phyloP scores from a whole-genome alignment of 1,140 invertebrate species.

The Popillia japonica region DNA sequence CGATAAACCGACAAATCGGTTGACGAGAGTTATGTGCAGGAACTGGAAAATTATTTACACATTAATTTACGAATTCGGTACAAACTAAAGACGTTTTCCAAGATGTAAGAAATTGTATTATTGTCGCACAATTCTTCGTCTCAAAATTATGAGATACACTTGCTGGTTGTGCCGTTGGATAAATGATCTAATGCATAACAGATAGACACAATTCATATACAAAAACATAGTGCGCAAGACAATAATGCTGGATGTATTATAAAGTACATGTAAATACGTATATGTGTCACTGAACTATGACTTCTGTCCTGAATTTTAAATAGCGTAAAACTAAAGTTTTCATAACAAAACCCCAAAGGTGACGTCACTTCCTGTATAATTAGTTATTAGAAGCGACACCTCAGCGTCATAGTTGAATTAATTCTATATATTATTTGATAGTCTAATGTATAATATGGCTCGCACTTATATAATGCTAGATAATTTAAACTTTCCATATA shows the following conservation, averaged over 20 bases:
- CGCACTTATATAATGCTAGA: neutral
- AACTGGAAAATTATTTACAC: too few relatives aligned
- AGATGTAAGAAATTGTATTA: too few relatives aligned
- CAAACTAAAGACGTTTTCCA: too few relatives aligned
- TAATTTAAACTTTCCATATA: neutral
- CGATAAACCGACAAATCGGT: too few relatives aligned
- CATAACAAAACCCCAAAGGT: neutral
- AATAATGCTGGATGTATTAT: neutral
- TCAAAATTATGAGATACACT: too few relatives aligned
- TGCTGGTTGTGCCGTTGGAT: too few relatives aligned
- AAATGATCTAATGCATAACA: too few relatives aligned
- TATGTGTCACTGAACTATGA: neutral
- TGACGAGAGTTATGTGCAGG: too few relatives aligned
- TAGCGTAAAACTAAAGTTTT: neutral
- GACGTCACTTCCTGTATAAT: slow-evolving; percentile 25
- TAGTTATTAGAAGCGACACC: neutral
- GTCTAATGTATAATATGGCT: neutral
- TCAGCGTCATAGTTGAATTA: neutral
- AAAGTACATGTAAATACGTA: neutral
- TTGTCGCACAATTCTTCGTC: too few relatives aligned
- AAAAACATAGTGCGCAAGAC: too few relatives aligned
- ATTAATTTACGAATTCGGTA: too few relatives aligned
- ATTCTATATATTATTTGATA: neutral
- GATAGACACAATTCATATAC: too few relatives aligned
- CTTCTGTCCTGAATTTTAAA: neutral